Percentiles rank a stretch among this genome's conserved stretches.
Conservation (phyloP, 2,113 vertebrate genomes). For the Mesocricetus auratus region DNA sequence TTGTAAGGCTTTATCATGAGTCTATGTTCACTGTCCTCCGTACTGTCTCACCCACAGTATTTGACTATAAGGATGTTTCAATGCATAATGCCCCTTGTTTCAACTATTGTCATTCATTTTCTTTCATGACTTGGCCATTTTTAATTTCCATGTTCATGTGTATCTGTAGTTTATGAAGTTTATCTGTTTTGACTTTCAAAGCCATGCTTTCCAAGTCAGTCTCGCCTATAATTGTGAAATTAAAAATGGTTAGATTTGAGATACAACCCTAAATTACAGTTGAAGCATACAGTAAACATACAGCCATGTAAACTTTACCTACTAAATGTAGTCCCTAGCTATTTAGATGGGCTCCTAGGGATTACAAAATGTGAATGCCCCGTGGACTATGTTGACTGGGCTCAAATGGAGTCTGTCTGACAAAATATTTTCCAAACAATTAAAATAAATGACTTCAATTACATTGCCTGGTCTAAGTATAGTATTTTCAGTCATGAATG, state of each 20-base stretch:
- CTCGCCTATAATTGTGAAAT: background rate
- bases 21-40: too few relatives aligned
- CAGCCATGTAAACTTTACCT: background rate
- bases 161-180: background rate
- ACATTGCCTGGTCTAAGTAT: background rate
- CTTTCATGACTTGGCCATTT: background rate
- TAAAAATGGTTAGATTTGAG: background rate
- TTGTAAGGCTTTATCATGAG: background rate
- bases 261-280: background rate
- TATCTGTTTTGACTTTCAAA: background rate
- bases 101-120: background rate
- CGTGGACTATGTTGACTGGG: background rate
- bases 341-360: background rate
- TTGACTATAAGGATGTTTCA: background rate
- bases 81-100: background rate
- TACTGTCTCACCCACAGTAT: background rate
- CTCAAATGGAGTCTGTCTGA: background rate
- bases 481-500: constrained; percentile 48
- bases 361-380: fast-evolving
- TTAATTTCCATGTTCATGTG: background rate
- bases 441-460: constrained; percentile 52
- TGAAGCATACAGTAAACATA: background rate
- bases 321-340: background rate
- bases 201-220: background rate
- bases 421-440: constrained; percentile 49